Evolutionary conservation across 2,888 invertebrate species (phyloP), one percentile per base, ranked within the genome.

Genomic region (Drosophila paranaensis): DNA sequence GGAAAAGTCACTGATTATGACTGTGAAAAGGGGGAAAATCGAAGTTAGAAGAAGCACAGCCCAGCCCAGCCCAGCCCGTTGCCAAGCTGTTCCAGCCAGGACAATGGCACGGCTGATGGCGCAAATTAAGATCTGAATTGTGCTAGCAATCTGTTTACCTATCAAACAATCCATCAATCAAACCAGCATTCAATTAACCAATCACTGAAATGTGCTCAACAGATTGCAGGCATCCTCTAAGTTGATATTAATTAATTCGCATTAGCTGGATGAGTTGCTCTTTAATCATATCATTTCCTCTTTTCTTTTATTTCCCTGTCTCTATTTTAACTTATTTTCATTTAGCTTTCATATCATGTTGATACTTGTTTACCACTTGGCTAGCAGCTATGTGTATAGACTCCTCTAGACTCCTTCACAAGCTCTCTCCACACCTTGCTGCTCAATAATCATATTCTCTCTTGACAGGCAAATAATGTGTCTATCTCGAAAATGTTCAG

Each of bases 181-280:
- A 76, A 35, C 13, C 58, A 35, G 70, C 63, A 66, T 61, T 77
- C 64, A 77, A 74, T 77, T 74, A 64, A 64, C 63, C 54, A 63
- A 74, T 71, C 54, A 66, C 70, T 57, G 16, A 60, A 77, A 54
- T 73, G 45, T 70, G 60, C 61, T 65, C 27, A 74, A 55, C 69
- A 53, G 64, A 73, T 73, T 64, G 48, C 50, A 42, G 16, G 6
- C 50, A 51, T 27, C 48, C 40, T 37, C 14, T 11, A 6, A 5
- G 35, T 27, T 20, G 6, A 42, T 55, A 42, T 55, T 50, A 50
- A 48, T n/a, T 13, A 48, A 51, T 48, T 40, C 13, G n/a, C 4
- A 20, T 20, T 16, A 11, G 25, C 2, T 16, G n/a, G n/a, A n/a
- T 27, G 27, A 9, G 48, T n/a, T 30, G 9, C 48, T 10, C 45